Base-by-base conservation (phyloP, 2,113 vertebrate genomes). In the Calypte anna region DNA sequence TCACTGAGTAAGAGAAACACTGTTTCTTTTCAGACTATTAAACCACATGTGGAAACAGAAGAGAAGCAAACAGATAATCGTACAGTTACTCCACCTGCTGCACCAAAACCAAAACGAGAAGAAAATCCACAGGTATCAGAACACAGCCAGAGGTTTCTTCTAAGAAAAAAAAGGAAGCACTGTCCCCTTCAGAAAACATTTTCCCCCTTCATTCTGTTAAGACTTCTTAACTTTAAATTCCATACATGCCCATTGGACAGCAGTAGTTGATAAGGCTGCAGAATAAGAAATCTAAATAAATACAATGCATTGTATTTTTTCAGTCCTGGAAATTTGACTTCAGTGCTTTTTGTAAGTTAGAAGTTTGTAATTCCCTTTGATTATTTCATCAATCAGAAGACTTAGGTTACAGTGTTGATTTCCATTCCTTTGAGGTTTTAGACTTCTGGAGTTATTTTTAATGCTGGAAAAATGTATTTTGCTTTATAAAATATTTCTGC, bases 61-160 rank as follows among this genome's bases (percentile, higher is more conserved):
- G 98, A 98, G 94, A 99, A 98, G 88, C 97, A 93, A 95, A 96
- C 97, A n/a, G 97, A 98, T 89, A 98, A 94, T 96, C 98, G 97
- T 63, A 98, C 98, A 31, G 95, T 98, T 80, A 98, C 98, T 88
- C 98, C 98, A 54, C 97, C 99, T 97, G 98, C 98, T 96, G 98
- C 98, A 84, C 98, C 98, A 66, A 99, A 99, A 97, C 98, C 98
- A 97, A 99, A 98, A 97, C 99, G 98, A 93, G 99, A 99, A 96
- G 99, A 99, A 96, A 99, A 98, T 96, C 99, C 99, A 68, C 99
- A 99, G 99, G 99, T 99, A 98, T 20, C 44, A 51, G 46, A 79
- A 50, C n/a, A 73, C 33, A 73, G 16, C 8, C 54, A 57, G 46
- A 68, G 20, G 38, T 80, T 82, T 58, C 33, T 86, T 77, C 68